Evolutionary conservation across 2,888 invertebrate species (phyloP), one percentile per base, ranked within the genome.

Genomic region (Hypsopygia costalis): DNA sequence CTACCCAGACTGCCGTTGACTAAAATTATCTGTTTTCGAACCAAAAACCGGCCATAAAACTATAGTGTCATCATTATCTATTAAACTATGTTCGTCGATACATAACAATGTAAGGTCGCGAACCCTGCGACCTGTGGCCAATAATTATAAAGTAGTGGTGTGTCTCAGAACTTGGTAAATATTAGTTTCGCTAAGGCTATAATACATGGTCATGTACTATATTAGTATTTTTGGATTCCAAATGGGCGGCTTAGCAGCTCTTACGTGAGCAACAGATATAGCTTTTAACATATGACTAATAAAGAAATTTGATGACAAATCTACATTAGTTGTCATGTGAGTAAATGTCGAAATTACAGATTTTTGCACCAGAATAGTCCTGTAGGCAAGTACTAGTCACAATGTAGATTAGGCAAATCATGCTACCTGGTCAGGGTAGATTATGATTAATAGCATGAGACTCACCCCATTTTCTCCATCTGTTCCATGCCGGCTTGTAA

Each of bases 341-440:
- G 49, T 49, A 36, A 56, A 21, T 2, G 51, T 44, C 3, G 45
- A 30, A 30, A 51, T 48, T 8, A 45, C 47, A 1, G 53, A 56
- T 37, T 53, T 53, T 42, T 53, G 51, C 1, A 56, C 52, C 0
- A 52, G 34, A 41, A 52, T 52, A n/a, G 51, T 44, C 6, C 49
- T 28, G 22, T 52, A 52, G 6, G 52, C 43, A 11, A 55, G 36
- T 7, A 27, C 11, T 9, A 50, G 2, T 28, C 27, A 6, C 46
- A 8, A 34, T 32, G 41, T 22, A 54, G 25, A 8, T 50, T 12
- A 6, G 41, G 47, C 34, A 51, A 40, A 51, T 11, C 46, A 31
- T 7, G 51, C 49, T 11, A 50, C 43, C 6, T 37, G 25, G 6
- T 29, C 11, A n/a, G 42, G 40, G 12, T 4, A 2, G 9, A 9